phyloP scores from a whole-genome alignment of 2,113 vertebrate genomes.

The Ivindomyrus marchei region DNA sequence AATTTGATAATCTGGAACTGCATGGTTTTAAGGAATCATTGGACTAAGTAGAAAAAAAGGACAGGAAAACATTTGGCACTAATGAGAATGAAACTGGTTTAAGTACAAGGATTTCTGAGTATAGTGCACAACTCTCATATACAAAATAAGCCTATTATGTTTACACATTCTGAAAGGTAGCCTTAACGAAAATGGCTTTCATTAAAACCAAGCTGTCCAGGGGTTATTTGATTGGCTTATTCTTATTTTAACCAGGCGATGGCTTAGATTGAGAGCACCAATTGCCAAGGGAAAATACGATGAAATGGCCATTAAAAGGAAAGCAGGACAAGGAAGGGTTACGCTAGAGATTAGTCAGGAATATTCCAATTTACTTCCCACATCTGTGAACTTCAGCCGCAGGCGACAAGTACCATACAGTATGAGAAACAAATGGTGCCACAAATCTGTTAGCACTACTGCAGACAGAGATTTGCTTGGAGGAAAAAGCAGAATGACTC shows the following conservation, averaged over 20 bases:
- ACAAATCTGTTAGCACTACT: not conserved
- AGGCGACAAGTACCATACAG: not conserved
- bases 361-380: not conserved
- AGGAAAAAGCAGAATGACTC: not conserved
- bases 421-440: not conserved
- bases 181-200: not conserved
- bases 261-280: not conserved
- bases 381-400: not conserved
- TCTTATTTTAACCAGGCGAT: not conserved
- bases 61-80: not conserved
- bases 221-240: not conserved
- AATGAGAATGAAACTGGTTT: not conserved
- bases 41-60: not conserved
- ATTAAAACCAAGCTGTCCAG: not conserved
- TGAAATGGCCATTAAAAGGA: not conserved
- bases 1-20: not conserved
- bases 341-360: not conserved
- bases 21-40: not conserved
- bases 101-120: not conserved
- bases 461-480: not conserved
- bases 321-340: not conserved
- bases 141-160: not conserved
- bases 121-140: not conserved
- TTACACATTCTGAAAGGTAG: not conserved
- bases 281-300: not conserved